Percentiles rank a stretch among this genome's conserved stretches.
These are phyloP conservation scores for Anseranas semipalmata DNA, from an alignment of 2,113 vertebrate genomes.

Conservation along the genomic window DNA sequence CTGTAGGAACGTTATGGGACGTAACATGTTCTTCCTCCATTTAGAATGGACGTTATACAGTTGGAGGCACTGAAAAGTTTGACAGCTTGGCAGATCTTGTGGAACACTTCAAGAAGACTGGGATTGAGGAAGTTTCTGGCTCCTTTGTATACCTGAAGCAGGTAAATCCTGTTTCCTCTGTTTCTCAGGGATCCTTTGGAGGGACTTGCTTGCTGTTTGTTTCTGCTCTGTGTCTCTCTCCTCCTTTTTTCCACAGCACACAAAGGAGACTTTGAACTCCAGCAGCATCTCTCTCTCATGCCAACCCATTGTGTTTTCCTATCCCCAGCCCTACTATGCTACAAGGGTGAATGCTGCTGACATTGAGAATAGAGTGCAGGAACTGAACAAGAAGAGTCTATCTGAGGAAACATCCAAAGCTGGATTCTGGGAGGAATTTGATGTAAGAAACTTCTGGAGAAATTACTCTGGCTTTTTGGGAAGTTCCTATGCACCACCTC, in stretches of 20 bases:
- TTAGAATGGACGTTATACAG: constrained; percentile 88
- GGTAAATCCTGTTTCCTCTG: constrained; percentile 55
- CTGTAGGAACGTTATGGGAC: not conserved
- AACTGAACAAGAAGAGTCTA: constrained; percentile 83
- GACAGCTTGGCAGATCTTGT: constrained; percentile 91
- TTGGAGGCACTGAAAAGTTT: constrained; percentile 86
- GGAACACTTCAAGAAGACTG: constrained; percentile 88
- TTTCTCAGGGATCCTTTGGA: not conserved
- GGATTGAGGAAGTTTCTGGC: constrained; percentile 91
- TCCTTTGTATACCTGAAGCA: constrained; percentile 87
- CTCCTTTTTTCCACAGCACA: not conserved
- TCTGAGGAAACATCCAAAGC: constrained; percentile 84
- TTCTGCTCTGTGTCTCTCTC: not conserved
- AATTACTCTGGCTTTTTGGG: not conserved
- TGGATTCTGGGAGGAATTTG: constrained; percentile 99
- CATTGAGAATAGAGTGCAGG: constrained; percentile 90
- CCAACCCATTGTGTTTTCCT: not conserved
- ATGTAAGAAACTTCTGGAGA: constrained; percentile 75
- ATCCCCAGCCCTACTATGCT: constrained; percentile 86
- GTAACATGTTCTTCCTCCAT: not conserved
- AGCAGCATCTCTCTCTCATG: not conserved
- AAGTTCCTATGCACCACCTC: not conserved
- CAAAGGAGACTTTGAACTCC: not conserved
- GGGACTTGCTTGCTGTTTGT: not conserved
- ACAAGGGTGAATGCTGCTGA: constrained; percentile 92